Evolutionary conservation across 2,797 vertebrate genomes (phyloP).

Genomic region (Hybognathus amarus): DNA sequence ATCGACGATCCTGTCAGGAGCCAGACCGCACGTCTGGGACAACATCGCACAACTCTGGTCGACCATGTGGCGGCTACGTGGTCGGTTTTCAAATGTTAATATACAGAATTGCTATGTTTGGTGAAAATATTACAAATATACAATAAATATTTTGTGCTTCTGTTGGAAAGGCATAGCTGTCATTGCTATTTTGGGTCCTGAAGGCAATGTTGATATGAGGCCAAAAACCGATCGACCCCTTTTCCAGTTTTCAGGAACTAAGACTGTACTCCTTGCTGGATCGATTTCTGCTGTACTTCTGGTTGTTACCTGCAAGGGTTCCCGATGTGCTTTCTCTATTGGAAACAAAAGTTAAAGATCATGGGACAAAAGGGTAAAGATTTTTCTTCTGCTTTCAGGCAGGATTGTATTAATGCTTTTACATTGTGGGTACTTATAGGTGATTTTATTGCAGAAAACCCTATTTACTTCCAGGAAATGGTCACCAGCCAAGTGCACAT

Average conservation of each 20-base stretch:
- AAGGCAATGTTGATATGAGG: background rate
- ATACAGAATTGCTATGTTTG: too few species aligned
- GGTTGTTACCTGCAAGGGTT: background rate
- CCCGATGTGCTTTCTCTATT: background rate
- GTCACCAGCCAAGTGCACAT: background rate
- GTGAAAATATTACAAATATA: too few species aligned
- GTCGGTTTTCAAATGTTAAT: accelerated
- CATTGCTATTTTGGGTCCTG: background rate
- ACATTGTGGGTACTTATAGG: too few species aligned
- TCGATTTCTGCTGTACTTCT: background rate
- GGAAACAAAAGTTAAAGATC: background rate
- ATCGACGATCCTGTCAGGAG: too few species aligned
- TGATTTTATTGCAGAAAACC: background rate
- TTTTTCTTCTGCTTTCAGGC: background rate
- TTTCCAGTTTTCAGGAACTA: background rate
- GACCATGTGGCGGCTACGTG: too few species aligned
- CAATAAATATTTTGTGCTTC: too few species aligned
- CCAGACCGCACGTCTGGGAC: too few species aligned
- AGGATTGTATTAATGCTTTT: background rate
- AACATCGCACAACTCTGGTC: too few species aligned
- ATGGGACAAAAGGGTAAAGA: background rate
- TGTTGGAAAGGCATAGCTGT: accelerated
- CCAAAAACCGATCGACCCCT: accelerated
- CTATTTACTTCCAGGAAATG: background rate
- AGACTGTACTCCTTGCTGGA: background rate